phyloP scores from a whole-genome alignment of 2,113 vertebrate species.

The Paracanthobrama guichenoti region DNA sequence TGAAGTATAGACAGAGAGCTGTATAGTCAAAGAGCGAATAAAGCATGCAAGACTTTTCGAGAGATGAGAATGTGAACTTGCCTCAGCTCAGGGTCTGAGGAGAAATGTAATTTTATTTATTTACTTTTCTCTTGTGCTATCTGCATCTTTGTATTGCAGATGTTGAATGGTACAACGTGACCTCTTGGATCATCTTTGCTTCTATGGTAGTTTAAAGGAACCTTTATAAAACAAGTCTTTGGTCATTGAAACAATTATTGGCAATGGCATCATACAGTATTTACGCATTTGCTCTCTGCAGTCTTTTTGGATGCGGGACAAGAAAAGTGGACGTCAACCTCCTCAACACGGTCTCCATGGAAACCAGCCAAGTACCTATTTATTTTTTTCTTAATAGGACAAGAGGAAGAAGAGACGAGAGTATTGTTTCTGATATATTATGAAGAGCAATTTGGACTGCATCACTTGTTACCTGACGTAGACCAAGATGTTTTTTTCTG shows the following conservation, averaged over 20 bases:
- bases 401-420: conserved; percentile 20
- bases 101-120: not conserved
- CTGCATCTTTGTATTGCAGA: not conserved
- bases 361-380: conserved; percentile 50
- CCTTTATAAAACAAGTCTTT: not conserved
- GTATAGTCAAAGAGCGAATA: not conserved
- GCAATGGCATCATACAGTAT: not conserved
- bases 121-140: not conserved
- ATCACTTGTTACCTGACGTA: conserved; percentile 30
- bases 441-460: conserved; percentile 42
- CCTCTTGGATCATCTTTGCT: not conserved
- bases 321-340: conserved; percentile 28
- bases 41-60: not conserved
- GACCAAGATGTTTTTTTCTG: conserved; percentile 18
- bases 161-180: not conserved
- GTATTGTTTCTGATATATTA: conserved; percentile 44
- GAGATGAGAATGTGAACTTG: not conserved
- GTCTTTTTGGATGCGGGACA: not conserved
- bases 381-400: conserved; percentile 50
- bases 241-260: not conserved
- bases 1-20: not conserved
- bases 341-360: conserved; percentile 46
- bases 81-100: not conserved
- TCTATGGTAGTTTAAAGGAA: not conserved
- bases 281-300: not conserved